Evolutionary conservation across 2,797 vertebrate genomes (phyloP).

Genomic region (Anabacerthia variegaticeps): DNA sequence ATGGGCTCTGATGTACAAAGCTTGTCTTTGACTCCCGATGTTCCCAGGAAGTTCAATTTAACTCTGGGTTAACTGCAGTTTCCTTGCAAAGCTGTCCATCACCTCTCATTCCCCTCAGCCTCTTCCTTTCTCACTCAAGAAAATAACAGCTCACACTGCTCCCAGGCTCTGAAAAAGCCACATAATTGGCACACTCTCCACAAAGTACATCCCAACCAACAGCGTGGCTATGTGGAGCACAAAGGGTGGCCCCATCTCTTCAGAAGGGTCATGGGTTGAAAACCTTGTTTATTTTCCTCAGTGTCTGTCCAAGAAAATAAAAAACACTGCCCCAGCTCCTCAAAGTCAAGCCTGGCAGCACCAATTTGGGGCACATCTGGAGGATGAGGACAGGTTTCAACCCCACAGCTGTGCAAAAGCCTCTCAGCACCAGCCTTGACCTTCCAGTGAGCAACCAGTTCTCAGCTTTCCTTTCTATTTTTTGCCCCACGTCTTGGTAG

Average conservation of each 20-base stretch:
- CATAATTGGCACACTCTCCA: background rate
- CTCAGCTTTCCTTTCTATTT: no score
- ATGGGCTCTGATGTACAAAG: rapidly evolving
- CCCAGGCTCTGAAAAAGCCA: background rate
- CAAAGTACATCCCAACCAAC: background rate
- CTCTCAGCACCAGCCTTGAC: background rate
- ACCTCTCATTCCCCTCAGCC: background rate
- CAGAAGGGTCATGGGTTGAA: background rate
- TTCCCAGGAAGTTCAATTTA: background rate
- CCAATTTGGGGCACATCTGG: background rate
- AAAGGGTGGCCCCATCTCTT: background rate
- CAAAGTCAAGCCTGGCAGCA: background rate
- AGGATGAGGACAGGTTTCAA: background rate
- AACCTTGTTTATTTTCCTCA: background rate
- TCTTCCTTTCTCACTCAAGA: background rate
- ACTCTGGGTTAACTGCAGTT: background rate
- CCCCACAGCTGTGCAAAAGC: background rate
- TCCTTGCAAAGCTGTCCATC: background rate
- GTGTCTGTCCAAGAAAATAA: background rate
- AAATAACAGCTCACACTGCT: background rate
- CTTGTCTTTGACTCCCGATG: background rate
- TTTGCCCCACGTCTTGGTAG: background rate
- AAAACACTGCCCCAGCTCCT: background rate
- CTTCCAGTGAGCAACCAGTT: background rate
- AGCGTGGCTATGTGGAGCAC: background rate